Evolutionary conservation across 2,888 invertebrate genomes (phyloP).

Genomic region (Drosophila quasianomalipes): DNA sequence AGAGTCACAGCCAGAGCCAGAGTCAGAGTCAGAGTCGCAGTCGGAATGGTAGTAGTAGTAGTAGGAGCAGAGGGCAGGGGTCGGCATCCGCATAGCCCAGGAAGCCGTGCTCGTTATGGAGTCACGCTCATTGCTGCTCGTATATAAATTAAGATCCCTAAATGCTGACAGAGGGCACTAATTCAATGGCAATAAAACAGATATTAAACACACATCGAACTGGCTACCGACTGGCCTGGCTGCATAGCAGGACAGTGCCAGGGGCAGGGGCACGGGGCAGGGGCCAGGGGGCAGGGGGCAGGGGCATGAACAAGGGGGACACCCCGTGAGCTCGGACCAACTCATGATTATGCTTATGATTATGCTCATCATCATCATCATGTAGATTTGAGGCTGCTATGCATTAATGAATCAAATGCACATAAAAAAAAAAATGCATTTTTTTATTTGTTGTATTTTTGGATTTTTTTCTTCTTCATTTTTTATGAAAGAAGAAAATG

Average conservation of each 20-base stretch:
- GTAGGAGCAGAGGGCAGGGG: slow-evolving; percentile 3
- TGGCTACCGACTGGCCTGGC: slow-evolving; percentile 63
- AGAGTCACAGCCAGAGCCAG: background rate
- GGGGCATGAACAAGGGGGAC: slow-evolving; percentile 11
- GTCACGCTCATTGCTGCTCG: slow-evolving; percentile 73
- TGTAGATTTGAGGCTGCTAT: slow-evolving; percentile 28
- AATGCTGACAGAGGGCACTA: slow-evolving; percentile 81
- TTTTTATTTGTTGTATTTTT: slow-evolving; percentile 22
- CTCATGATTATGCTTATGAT: slow-evolving; percentile 1
- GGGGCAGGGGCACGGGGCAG: background rate
- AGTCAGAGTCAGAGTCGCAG: background rate
- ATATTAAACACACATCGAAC: slow-evolving; percentile 81
- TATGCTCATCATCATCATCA: slow-evolving; percentile 18
- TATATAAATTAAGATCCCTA: slow-evolving; percentile 81
- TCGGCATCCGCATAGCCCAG: slow-evolving; percentile 34
- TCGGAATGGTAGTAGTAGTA: background rate
- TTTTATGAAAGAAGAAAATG: slow-evolving; percentile 65
- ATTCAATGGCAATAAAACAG: slow-evolving; percentile 81
- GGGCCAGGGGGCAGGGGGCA: background rate
- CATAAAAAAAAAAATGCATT: slow-evolving; percentile 49
- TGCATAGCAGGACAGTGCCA: background rate
- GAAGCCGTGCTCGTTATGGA: slow-evolving; percentile 77
- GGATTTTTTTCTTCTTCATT: slow-evolving; percentile 17
- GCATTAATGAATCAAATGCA: slow-evolving; percentile 69
- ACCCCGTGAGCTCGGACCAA: slow-evolving; percentile 17